Evolutionary conservation across 2,113 vertebrate genomes (phyloP), one percentile per base, ranked within the genome.

Genomic region (Seriola quinqueradiata): DNA sequence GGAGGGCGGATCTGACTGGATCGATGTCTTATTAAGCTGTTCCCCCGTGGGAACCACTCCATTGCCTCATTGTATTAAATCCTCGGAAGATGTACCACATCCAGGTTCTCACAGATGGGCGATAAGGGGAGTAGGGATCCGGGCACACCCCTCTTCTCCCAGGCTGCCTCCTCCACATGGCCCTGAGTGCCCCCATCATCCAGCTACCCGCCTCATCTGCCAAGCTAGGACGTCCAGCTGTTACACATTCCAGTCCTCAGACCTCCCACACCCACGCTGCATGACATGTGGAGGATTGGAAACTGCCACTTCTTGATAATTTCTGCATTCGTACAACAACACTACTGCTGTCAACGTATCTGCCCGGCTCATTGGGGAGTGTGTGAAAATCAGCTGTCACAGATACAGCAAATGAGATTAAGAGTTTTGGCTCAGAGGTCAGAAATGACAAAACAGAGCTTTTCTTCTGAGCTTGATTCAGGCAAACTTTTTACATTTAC

Each of bases 201-300:
- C 77, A 55, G 76, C 61, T 52, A 61, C 75, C 75, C 64, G 11
- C 60, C 65, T 79, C 83, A 77, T 89, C 83, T 88, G 87, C 81
- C 83, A 84, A 86, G 81, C 81, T 19, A 8, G 38, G 50, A 75
- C 81, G 40, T 89, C 90, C 93, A 94, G 93, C 90, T 93, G 92
- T 90, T 90, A 0, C 85, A 85, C 87, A 93, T 93, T 93, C 92
- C 92, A 88, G 82, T 50, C 68, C 76, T 54, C 77, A 2, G 90
- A 87, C 90, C 89, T 89, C 90, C 86, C 89, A 87, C 91, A 5
- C 90, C 90, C 88, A 85, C 84, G 65, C 84, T 46, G 81, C 77
- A 48, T 40, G 67, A 87, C 68, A 87, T 74, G 63, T 34, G 63
- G 75, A 64, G 63, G 3, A 11, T 50, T 69, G 61, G 32, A 79